Conservation (phyloP, 2,888 invertebrate species). For the Sphecodes monilicornis region DNA sequence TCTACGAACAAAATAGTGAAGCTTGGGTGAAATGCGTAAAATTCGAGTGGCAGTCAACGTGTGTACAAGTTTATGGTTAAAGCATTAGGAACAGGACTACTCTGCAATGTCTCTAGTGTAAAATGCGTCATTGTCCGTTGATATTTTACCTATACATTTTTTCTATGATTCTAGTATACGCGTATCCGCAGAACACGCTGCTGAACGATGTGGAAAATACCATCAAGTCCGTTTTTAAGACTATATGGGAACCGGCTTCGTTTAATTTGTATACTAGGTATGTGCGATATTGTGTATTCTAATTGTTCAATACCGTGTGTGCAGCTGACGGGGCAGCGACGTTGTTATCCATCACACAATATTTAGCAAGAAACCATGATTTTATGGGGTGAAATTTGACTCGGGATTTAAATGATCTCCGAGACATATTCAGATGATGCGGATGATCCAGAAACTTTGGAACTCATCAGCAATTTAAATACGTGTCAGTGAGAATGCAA, state of each 20-base stretch:
- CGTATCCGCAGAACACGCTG: constrained; percentile 73
- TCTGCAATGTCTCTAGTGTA: neutral
- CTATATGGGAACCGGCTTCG: constrained; percentile 73
- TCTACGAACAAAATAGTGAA: too few species aligned
- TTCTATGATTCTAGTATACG: constrained; percentile 63
- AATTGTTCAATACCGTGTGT: too few species aligned
- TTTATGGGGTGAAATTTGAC: neutral
- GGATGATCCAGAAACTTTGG: too few species aligned
- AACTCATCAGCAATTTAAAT: too few species aligned
- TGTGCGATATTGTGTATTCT: neutral
- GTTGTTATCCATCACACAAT: neutral
- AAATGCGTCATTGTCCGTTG: neutral
- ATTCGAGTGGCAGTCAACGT: too few species aligned
- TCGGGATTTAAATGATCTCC: neutral
- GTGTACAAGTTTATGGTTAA: too few species aligned
- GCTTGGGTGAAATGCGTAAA: too few species aligned
- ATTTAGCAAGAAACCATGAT: neutral
- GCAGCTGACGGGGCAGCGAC: too few species aligned
- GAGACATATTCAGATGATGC: neutral
- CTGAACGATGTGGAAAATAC: constrained; percentile 75
- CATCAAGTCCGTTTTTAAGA: constrained; percentile 70
- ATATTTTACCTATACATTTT: neutral
- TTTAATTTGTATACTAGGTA: constrained; percentile 80
- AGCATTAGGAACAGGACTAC: too few species aligned
- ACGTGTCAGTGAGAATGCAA: neutral